Base-by-base conservation (phyloP, 2,797 vertebrate species). In the Sparidentex hasta region DNA sequence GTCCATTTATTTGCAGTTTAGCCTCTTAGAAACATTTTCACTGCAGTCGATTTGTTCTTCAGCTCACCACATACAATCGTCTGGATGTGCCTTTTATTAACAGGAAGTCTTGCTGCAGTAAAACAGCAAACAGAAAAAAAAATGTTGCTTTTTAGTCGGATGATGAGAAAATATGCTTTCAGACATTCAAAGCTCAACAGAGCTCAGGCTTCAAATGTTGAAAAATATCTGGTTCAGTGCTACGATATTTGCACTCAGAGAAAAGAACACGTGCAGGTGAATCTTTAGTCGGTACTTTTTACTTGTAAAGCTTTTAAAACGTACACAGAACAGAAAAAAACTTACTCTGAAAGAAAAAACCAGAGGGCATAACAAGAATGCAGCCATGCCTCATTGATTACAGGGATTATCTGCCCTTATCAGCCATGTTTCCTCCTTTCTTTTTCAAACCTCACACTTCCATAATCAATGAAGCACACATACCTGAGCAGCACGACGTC, bases 391-490 rank as follows among this genome's bases (percentile, higher is more conserved):
- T 56, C 17, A 25, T 12, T 13, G 50, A 55, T 62, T 33, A 33
- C 29, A 33, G 29, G 7, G 29, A 33, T 68, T 3, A 69, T 51
- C 18, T 51, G 17, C 11, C n/a, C 33, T 44, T 3, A 44, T 29
- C 55, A 67, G 68, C 65, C 68, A 78, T 90, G 80, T 81, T 33
- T 33, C 54, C 27, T 75, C 33, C 84, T 59, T 9, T 2, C 14
- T 64, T 47, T 63, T 4, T 25, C 4, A n/a, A 68, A 41, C 5
- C 16, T 1, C 4, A n/a, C 33, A 11, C 4, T 51, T 52, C 23
- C 0, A 4, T 51, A 33, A 66, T 59, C 13, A 33, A 33, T 33
- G 29, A 33, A 33, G 29, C 7, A 33, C 29, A 33, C 29, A 33
- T 33, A 33, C 29, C 29, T 33, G 29, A 33, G 29, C 29, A 33